Base-by-base conservation (phyloP, 2,113 vertebrate genomes). In the Poicephalus gulielmi region DNA sequence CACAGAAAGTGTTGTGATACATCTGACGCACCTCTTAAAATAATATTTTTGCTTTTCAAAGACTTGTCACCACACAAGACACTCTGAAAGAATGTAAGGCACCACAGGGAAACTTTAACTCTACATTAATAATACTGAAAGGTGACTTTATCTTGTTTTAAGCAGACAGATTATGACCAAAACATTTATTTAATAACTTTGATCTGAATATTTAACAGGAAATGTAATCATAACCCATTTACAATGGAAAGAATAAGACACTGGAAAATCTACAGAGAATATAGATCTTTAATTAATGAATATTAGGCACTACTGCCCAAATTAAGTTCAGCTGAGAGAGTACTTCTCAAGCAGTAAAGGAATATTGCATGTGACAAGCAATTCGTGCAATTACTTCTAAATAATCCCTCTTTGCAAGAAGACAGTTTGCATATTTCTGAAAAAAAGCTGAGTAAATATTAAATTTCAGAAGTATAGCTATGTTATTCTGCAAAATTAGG, bases 321-420 rank as follows among this genome's bases (percentile, higher is more conserved):
- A 95, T 68, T 87, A 96, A 95, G 23, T 83, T 17, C 73, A 88
- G 69, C 78, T 85, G 31, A 96, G 83, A 93, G 95, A 91, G 43
- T 47, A 74, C 60, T 89, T 95, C 71, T 96, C 89, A 96, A 80
- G 37, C 50, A 78, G 55, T 63, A 90, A 78, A 93, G 50, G 55
- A 70, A 91, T 88, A 96, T 96, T 77, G 37, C 43, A 84, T 88
- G 47, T 90, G 95, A 83, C 50, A 89, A 84, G 59, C 60, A 95
- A 88, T 96, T 95, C 95, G 67, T 82, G 18, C 76, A 83, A 70
- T 89, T 95, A 78, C 35, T 94, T 93, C 50, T 90, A 92, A 97
- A 97, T 94, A 96, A 87, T 67, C 47, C 35, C 44, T 53, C 11
- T 83, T 95, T 85, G 66, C 79, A 95, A 83, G n/a, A 95, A 86